Evolutionary conservation across 2,113 vertebrate genomes (phyloP).

Genomic region (Psittacara wagleri): DNA sequence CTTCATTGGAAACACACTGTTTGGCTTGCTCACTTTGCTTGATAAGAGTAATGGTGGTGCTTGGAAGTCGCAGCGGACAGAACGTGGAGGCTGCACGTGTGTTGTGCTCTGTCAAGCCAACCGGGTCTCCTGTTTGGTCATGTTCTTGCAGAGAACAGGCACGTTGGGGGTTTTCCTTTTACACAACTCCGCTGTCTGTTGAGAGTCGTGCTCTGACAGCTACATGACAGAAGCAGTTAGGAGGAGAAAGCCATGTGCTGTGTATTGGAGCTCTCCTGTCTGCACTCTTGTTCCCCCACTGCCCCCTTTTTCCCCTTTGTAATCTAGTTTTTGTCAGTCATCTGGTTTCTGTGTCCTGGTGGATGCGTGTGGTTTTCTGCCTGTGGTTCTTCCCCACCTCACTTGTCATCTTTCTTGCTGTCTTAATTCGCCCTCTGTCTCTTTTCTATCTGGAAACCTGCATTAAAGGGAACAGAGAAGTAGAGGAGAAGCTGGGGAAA

Average conservation of each 20-base stretch:
- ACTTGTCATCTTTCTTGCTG: not conserved
- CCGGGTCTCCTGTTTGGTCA: not conserved
- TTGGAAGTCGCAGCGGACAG: fast-evolving
- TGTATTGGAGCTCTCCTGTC: not conserved
- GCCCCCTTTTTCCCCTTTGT: not conserved
- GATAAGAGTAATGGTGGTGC: fast-evolving
- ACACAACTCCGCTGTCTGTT: not conserved
- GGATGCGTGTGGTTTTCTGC: not conserved
- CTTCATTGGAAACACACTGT: not conserved
- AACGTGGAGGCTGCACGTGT: fast-evolving
- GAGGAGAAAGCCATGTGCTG: not conserved
- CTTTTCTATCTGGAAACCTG: not conserved
- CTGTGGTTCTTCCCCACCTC: not conserved
- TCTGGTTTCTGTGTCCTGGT: not conserved
- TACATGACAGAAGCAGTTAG: constrained; percentile 7
- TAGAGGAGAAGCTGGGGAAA: not conserved
- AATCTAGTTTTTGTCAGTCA: not conserved
- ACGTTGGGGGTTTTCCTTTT: not conserved
- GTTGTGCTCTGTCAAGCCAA: not conserved
- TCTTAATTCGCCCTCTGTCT: not conserved
- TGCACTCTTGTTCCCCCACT: not conserved
- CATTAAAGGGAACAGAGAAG: not conserved
- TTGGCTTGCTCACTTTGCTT: not conserved
- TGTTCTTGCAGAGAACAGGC: not conserved
- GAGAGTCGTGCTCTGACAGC: not conserved